Evolutionary conservation across 2,888 invertebrate genomes (phyloP).

Genomic region (Agrilus mali): DNA sequence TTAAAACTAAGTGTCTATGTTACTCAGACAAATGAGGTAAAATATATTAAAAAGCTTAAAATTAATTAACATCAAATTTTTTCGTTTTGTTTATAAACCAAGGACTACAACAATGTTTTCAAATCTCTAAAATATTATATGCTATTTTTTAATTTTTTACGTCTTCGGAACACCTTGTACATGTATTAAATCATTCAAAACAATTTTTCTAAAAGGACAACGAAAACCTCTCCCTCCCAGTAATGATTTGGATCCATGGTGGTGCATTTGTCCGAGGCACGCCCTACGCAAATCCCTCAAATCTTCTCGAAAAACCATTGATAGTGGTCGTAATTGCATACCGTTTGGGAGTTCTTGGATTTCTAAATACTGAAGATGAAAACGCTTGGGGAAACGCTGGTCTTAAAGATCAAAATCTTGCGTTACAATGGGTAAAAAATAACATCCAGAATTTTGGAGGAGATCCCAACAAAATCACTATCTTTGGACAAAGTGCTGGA

Average conservation of each 20-base stretch:
- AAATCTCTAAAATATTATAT: too few species aligned
- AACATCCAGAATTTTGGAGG: slow-evolving; percentile 13
- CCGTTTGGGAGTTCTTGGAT: slow-evolving; percentile 12
- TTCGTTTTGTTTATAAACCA: background rate
- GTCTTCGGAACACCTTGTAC: too few species aligned
- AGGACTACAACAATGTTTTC: too few species aligned
- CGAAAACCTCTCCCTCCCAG: slow-evolving; percentile 10
- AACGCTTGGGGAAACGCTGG: slow-evolving; percentile 15
- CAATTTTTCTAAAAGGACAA: too few species aligned
- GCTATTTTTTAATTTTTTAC: too few species aligned
- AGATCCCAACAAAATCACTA: slow-evolving; percentile 11
- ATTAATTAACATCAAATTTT: too few species aligned
- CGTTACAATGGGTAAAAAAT: slow-evolving; percentile 10
- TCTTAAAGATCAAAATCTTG: slow-evolving; percentile 11
- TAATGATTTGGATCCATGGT: slow-evolving; percentile 19
- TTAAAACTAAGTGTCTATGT: too few species aligned
- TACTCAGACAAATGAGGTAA: too few species aligned
- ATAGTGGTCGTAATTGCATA: slow-evolving; percentile 14
- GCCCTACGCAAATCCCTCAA: background rate
- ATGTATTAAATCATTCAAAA: too few species aligned
- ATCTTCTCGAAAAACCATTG: slow-evolving; percentile 16
- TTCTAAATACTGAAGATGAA: slow-evolving; percentile 15
- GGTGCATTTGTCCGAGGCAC: slow-evolving; percentile 15
- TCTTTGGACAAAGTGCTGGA: slow-evolving; percentile 14
- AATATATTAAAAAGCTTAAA: too few species aligned